Percentiles rank a stretch among this genome's conserved stretches.
Evolutionary conservation across 1,140 invertebrate species (phyloP).

Genomic region (Drosophila bipectinata): DNA sequence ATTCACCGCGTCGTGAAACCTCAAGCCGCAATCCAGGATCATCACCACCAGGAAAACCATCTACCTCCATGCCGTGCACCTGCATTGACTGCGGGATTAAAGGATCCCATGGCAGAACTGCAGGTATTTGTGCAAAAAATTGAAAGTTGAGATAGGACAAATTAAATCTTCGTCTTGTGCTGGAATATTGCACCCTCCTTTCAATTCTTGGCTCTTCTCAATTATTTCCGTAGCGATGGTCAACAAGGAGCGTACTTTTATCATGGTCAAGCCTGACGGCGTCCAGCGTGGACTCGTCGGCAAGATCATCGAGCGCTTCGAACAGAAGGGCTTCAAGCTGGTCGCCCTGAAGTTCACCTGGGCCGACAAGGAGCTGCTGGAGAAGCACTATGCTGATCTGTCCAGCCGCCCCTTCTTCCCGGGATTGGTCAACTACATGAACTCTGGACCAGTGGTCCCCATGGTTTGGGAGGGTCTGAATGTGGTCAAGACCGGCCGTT

Average conservation of each 20-base stretch:
- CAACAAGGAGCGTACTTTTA: slow-evolving; percentile 96
- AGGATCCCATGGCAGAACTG: no score
- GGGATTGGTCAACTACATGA: slow-evolving; percentile 98
- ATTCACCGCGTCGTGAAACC: no score
- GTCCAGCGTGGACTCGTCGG: slow-evolving; percentile 98
- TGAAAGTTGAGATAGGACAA: no score
- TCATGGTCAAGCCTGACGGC: slow-evolving; percentile 99
- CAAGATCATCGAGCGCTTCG: slow-evolving; percentile 98
- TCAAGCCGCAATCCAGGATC: no score
- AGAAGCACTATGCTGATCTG: slow-evolving; percentile 97
- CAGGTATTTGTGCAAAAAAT: no score
- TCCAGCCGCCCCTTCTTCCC: slow-evolving; percentile 95
- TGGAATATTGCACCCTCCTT: no score
- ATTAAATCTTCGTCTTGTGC: no score
- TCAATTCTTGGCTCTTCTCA: slow-evolving; percentile 86
- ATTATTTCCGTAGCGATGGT: slow-evolving; percentile 87
- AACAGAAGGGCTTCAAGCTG: slow-evolving; percentile 98
- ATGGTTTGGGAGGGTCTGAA: slow-evolving; percentile 99
- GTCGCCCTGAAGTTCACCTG: slow-evolving; percentile 97
- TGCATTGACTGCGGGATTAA: no score
- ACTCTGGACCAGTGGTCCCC: slow-evolving; percentile 97
- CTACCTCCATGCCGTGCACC: no score
- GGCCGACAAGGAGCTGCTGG: slow-evolving; percentile 91
- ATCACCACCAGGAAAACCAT: no score
- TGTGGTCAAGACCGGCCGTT: slow-evolving; percentile 97